Conservation (phyloP, 2,113 vertebrate genomes). For the Anser cygnoides region DNA sequence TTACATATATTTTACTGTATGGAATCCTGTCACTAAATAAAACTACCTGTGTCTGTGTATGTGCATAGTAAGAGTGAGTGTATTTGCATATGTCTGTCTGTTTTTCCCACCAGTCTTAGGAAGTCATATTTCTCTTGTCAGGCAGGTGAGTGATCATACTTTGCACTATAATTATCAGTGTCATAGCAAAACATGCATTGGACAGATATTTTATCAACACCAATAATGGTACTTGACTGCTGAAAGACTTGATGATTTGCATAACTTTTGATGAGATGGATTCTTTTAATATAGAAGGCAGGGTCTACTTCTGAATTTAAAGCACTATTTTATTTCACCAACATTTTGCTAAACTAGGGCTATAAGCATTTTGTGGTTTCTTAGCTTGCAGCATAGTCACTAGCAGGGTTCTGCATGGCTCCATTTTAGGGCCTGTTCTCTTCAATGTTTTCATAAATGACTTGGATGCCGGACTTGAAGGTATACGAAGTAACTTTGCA, state of each 20-base stretch:
- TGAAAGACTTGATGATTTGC: not conserved
- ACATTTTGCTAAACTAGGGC: not conserved
- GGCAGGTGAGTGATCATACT: not conserved
- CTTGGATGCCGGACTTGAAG: too few relatives aligned
- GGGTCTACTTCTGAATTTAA: not conserved
- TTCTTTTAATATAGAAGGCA: not conserved
- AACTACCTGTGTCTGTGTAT: not conserved
- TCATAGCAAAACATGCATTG: not conserved
- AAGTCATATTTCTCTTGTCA: not conserved
- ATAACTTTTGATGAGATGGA: not conserved
- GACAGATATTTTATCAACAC: not conserved
- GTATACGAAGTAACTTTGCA: too few relatives aligned
- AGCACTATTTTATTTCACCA: not conserved
- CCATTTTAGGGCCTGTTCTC: too few relatives aligned
- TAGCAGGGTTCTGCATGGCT: too few relatives aligned
- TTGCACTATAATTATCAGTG: not conserved
- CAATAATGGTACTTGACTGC: not conserved
- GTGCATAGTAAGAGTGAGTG: not conserved
- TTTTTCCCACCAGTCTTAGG: not conserved
- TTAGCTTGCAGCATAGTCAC: not conserved
- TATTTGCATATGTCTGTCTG: not conserved
- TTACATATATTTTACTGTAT: not conserved
- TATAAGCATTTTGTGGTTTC: not conserved
- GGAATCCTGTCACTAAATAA: not conserved
- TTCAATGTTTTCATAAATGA: too few relatives aligned